Percentiles rank a stretch among this genome's conserved stretches.
Conservation (phyloP, 2,888 invertebrate genomes). For the Sturmia bella region DNA sequence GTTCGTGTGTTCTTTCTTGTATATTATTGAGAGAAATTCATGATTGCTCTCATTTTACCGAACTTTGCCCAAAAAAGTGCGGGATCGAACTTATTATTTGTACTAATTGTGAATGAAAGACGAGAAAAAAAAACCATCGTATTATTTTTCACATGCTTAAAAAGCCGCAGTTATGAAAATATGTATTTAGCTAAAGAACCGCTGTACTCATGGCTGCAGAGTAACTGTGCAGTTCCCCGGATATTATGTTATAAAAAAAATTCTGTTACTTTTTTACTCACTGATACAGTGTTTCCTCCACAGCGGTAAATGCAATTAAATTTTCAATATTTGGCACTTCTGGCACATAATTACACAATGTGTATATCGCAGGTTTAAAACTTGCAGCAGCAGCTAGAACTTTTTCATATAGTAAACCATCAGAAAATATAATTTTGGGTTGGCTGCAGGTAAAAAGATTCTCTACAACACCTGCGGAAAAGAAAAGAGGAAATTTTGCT, state of each 20-base stretch:
- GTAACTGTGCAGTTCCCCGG: no score
- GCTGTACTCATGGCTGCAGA: no score
- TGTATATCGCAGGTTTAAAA: conserved; percentile 41
- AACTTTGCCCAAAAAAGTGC: no score
- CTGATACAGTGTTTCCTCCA: conserved; percentile 26
- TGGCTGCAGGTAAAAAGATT: conserved; percentile 67
- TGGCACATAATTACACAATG: conserved; percentile 47
- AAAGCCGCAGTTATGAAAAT: no score
- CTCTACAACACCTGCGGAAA: conserved; percentile 7
- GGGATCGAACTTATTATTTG: no score
- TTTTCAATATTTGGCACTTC: conserved; percentile 35
- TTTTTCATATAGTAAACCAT: conserved; percentile 73
- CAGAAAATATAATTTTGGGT: conserved; percentile 75
- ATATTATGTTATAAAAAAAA: neutral
- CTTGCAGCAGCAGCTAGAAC: conserved; percentile 60
- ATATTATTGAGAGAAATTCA: no score
- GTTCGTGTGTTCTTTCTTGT: no score
- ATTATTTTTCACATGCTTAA: no score
- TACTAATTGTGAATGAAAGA: no score
- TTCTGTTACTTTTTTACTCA: conserved; percentile 37
- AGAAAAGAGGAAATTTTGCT: neutral
- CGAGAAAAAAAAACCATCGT: no score
- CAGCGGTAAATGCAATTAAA: neutral
- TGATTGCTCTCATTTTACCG: no score
- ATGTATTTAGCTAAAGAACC: no score